phyloP scores from a whole-genome alignment of 2,113 vertebrate genomes.

The Gymnocephalus cernua region DNA sequence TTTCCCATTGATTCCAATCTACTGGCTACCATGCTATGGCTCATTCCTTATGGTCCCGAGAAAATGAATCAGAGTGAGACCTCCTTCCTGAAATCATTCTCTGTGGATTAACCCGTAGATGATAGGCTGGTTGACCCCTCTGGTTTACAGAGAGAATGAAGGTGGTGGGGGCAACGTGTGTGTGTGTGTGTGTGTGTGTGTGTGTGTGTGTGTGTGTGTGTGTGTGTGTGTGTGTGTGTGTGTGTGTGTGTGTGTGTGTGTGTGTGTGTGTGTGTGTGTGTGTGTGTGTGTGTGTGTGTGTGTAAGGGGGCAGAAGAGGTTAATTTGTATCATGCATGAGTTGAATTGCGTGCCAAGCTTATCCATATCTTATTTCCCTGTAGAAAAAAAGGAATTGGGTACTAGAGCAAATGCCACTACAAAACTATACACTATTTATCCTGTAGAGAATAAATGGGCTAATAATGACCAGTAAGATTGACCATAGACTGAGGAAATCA shows the following conservation, averaged over 20 bases:
- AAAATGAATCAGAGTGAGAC: slow-evolving; percentile 57
- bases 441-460: not conserved
- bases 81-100: not conserved
- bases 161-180: slow-evolving; percentile 43
- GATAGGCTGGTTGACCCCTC: slow-evolving; percentile 42
- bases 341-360: slow-evolving; percentile 77
- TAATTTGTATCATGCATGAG: slow-evolving; percentile 75
- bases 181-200: slow-evolving; percentile 29
- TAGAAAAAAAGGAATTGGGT: slow-evolving; percentile 30
- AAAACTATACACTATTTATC: slow-evolving; percentile 1
- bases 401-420: slow-evolving; percentile 4
- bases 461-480: not conserved
- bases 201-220: slow-evolving; percentile 30
- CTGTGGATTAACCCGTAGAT: slow-evolving; percentile 48
- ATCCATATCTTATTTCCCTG: slow-evolving; percentile 73
- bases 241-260: slow-evolving; percentile 37
- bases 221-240: slow-evolving; percentile 41
- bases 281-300: slow-evolving; percentile 37
- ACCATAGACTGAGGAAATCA: not conserved
- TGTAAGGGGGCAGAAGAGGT: slow-evolving; percentile 58
- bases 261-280: slow-evolving; percentile 40
- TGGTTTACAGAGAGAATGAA: slow-evolving; percentile 57
- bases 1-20: not conserved
- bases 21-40: not conserved
- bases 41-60: not conserved